These are phyloP conservation scores for Monochamus saltuarius DNA, from an alignment of 1,140 invertebrate species.

Conservation along the genomic window DNA sequence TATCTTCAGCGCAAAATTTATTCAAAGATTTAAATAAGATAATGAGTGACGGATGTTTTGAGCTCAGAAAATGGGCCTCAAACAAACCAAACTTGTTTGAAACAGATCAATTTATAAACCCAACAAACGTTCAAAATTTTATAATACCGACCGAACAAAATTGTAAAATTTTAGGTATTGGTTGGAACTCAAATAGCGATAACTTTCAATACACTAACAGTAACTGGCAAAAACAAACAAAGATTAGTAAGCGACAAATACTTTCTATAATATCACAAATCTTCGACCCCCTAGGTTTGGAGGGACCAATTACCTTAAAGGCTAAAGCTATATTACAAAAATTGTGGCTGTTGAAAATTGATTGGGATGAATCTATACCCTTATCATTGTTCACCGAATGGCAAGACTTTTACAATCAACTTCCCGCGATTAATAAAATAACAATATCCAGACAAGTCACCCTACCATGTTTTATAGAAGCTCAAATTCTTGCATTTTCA, in stretches of 20 bases:
- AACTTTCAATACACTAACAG: too few species aligned
- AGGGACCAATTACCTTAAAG: conserved; percentile 42
- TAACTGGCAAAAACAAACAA: background rate
- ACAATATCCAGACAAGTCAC: conserved; percentile 9
- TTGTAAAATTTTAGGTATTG: too few species aligned
- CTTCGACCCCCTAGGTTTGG: conserved; percentile 47
- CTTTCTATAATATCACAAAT: conserved; percentile 34
- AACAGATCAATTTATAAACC: too few species aligned
- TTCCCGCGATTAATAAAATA: conserved; percentile 2
- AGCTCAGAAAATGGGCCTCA: conserved; percentile 7
- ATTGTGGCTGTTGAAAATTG: conserved; percentile 40
- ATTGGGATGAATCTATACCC: conserved; percentile 48
- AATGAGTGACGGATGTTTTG: background rate
- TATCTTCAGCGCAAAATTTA: background rate
- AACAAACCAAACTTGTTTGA: background rate
- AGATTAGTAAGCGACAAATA: conserved; percentile 27
- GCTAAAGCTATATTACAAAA: conserved; percentile 51
- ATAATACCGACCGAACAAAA: too few species aligned
- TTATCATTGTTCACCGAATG: conserved; percentile 30
- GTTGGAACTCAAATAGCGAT: too few species aligned
- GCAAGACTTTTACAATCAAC: conserved; percentile 14
- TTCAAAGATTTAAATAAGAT: background rate
- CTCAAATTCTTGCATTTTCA: conserved; percentile 44
- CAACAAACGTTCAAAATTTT: background rate
- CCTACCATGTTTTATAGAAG: background rate